phyloP scores from a whole-genome alignment of 2,113 vertebrate genomes.

The Podilymbus podiceps region DNA sequence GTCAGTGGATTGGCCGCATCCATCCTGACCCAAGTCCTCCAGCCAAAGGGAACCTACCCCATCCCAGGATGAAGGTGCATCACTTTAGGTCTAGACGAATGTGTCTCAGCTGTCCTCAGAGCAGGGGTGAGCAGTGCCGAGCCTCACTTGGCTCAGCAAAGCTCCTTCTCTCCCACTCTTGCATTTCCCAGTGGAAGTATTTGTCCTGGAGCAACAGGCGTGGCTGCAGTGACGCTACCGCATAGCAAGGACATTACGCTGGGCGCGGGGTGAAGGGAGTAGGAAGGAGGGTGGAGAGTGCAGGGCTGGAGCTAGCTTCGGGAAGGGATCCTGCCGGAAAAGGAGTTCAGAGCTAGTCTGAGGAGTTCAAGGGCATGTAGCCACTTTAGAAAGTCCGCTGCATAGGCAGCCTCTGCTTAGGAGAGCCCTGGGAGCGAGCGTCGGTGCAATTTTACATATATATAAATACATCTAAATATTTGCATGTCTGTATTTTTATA shows the following conservation, averaged over 20 bases:
- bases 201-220: neutral
- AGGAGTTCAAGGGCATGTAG: neutral
- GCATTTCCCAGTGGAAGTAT: neutral
- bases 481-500: too few species aligned
- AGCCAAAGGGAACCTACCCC: neutral
- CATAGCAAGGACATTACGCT: neutral
- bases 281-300: neutral
- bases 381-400: neutral
- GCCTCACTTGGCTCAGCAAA: neutral
- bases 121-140: rapidly evolving
- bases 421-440: neutral
- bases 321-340: neutral
- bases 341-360: rapidly evolving
- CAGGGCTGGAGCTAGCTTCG: neutral
- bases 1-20: neutral
- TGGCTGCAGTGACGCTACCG: neutral
- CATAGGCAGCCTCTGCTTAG: neutral
- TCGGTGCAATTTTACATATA: neutral
- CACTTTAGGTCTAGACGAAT: rapidly evolving
- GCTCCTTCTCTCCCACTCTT: neutral
- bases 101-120: neutral
- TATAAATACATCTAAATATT: neutral
- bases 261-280: neutral
- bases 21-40: neutral
- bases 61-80: neutral